Percentiles rank a stretch among this genome's conserved stretches.
Evolutionary conservation across 2,113 vertebrate genomes (phyloP).

Genomic region (Tiliqua scincoides): DNA sequence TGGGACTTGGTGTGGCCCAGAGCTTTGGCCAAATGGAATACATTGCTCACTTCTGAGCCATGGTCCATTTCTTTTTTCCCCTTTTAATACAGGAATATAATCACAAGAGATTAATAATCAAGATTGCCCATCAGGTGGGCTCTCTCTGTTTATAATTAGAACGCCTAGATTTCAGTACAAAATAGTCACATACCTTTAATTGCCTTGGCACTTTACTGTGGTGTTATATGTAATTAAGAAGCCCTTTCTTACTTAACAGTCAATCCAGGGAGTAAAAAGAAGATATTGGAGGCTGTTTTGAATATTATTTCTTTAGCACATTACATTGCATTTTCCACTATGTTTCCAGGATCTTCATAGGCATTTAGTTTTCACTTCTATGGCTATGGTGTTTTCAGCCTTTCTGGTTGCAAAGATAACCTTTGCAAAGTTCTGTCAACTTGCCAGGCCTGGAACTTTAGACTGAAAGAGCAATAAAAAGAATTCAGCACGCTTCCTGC

Average conservation of each 20-base stretch:
- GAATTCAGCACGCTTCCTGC: not conserved
- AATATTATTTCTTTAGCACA: constrained; percentile 47
- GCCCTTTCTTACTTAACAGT: constrained; percentile 39
- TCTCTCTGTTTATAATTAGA: constrained; percentile 35
- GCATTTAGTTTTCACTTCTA: not conserved
- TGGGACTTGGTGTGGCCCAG: not conserved
- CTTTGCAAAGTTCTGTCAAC: not conserved
- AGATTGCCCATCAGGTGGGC: constrained; percentile 22
- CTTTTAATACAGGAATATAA: constrained; percentile 25
- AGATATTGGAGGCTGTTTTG: constrained; percentile 43
- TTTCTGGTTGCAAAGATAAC: constrained; percentile 5
- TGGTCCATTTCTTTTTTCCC: not conserved
- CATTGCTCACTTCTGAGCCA: not conserved
- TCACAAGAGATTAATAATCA: constrained; percentile 41
- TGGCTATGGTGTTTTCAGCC: not conserved
- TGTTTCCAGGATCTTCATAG: no score
- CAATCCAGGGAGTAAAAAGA: constrained; percentile 57
- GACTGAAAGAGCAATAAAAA: not conserved
- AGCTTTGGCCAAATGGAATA: not conserved
- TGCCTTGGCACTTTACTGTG: constrained; percentile 29
- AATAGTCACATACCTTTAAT: constrained; percentile 53
- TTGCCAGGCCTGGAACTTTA: not conserved
- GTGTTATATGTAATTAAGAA: constrained; percentile 52
- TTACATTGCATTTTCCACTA: constrained; percentile 31
- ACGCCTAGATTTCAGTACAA: constrained; percentile 30